These are phyloP conservation scores for Gymnopithys bicolor DNA, from an alignment of 2,797 vertebrate genomes.

Conservation along the genomic window DNA sequence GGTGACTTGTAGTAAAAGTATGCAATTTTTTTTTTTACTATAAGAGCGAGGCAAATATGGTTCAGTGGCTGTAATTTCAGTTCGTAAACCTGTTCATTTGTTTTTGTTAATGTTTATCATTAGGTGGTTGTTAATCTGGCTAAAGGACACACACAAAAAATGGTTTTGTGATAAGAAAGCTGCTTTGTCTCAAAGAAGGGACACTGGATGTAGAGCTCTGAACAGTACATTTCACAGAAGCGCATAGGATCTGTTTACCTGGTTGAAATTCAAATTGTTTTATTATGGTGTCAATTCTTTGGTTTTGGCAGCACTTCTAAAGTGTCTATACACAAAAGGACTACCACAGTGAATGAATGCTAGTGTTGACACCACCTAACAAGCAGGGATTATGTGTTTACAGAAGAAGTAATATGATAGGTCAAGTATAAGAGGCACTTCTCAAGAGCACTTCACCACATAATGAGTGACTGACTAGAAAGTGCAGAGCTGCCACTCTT, in stretches of 20 bases:
- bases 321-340: constrained; percentile 80
- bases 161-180: constrained; percentile 10
- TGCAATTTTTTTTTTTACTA: neutral
- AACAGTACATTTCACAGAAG: constrained; percentile 45
- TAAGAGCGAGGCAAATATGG: neutral
- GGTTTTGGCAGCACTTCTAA: constrained; percentile 86
- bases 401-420: constrained; percentile 97
- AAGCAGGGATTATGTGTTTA: constrained; percentile 97
- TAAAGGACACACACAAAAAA: neutral
- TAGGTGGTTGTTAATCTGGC: neutral
- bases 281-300: constrained; percentile 86
- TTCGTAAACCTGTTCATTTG: constrained; percentile 7
- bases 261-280: constrained; percentile 88
- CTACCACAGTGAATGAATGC: constrained; percentile 80
- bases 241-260: constrained; percentile 81
- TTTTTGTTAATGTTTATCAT: constrained; percentile 21
- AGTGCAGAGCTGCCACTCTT: constrained; percentile 90
- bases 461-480: constrained; percentile 97
- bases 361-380: constrained; percentile 95
- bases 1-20: neutral
- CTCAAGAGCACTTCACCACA: constrained; percentile 88
- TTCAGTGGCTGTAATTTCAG: neutral
- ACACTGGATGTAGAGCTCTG: constrained; percentile 33
- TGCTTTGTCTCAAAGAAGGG: constrained; percentile 54
- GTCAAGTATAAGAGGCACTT: constrained; percentile 92